phyloP scores from a whole-genome alignment of 1,140 invertebrate genomes.

The Physella acuta region DNA sequence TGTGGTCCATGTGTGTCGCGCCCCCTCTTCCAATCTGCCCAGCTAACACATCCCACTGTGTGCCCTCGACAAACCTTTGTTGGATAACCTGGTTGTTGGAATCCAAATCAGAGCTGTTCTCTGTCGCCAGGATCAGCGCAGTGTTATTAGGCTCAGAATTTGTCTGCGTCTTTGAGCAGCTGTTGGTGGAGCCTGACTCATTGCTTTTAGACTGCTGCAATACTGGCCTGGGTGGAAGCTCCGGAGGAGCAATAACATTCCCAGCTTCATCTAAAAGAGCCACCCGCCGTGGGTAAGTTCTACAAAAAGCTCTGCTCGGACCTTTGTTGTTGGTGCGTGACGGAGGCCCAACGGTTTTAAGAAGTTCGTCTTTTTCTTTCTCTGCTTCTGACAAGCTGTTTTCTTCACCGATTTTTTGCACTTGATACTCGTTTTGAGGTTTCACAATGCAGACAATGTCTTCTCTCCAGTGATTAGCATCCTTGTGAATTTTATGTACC shows the following conservation, averaged over 20 bases:
- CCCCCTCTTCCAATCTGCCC: not conserved
- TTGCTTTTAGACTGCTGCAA: not conserved
- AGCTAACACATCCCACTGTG: constrained; percentile 17
- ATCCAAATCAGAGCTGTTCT: constrained; percentile 13
- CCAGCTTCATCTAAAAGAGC: constrained; percentile 18
- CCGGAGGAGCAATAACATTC: constrained; percentile 22
- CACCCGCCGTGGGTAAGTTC: constrained; percentile 20
- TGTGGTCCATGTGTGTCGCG: constrained; percentile 12
- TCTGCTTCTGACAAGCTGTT: not conserved
- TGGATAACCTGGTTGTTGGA: constrained; percentile 4
- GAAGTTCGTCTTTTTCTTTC: constrained; percentile 18
- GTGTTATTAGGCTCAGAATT: not conserved
- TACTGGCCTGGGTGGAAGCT: not conserved
- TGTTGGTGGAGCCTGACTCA: not conserved
- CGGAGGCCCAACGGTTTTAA: constrained; percentile 2
- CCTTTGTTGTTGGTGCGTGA: constrained; percentile 4
- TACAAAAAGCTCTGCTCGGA: constrained; percentile 20
- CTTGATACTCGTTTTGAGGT: constrained; percentile 27
- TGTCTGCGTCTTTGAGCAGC: not conserved
- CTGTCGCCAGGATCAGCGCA: not conserved
- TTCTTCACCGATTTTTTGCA: constrained; percentile 23
- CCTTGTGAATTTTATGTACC: constrained; percentile 48
- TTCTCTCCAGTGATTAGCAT: constrained; percentile 40
- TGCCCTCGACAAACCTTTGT: constrained; percentile 10
- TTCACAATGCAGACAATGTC: constrained; percentile 36